Conservation (phyloP, 2,888 invertebrate genomes). For the Amiota mariae region DNA sequence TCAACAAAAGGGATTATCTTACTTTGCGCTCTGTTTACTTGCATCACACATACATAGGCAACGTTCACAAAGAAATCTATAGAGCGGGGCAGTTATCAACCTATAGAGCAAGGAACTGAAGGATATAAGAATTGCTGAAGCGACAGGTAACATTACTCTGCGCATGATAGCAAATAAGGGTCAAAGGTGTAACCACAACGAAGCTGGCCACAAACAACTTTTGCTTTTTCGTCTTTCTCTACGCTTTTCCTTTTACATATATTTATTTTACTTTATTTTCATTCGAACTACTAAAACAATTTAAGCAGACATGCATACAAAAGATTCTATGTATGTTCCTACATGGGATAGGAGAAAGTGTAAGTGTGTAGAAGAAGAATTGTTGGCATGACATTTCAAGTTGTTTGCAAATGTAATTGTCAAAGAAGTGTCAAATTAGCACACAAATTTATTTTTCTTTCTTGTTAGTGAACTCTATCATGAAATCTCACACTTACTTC, state of each 20-base stretch:
- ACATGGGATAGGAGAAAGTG: background rate
- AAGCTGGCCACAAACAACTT: constrained; percentile 14
- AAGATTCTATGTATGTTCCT: too few relatives aligned
- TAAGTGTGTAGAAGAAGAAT: background rate
- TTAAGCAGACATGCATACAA: too few relatives aligned
- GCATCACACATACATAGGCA: constrained; percentile 7
- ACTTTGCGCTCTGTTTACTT: constrained; percentile 21
- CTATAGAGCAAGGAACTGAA: too few relatives aligned
- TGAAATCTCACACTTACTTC: background rate
- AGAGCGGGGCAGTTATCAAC: too few relatives aligned
- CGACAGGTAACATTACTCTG: constrained; percentile 17
- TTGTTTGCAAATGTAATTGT: constrained; percentile 33
- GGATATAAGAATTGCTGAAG: too few relatives aligned
- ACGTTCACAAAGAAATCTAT: too few relatives aligned
- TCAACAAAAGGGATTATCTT: constrained; percentile 30
- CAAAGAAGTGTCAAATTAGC: constrained; percentile 26
- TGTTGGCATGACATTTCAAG: background rate
- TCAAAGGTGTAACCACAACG: constrained; percentile 25
- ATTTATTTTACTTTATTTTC: too few relatives aligned
- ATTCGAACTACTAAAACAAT: too few relatives aligned
- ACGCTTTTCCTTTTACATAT: too few relatives aligned
- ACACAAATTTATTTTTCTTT: background rate
- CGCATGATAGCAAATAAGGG: constrained; percentile 25
- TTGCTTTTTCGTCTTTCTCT: background rate
- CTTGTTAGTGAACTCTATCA: too few relatives aligned